Evolutionary conservation across 2,797 vertebrate genomes (phyloP), one percentile per base, ranked within the genome.

Genomic region (Clarias laeviceps): DNA sequence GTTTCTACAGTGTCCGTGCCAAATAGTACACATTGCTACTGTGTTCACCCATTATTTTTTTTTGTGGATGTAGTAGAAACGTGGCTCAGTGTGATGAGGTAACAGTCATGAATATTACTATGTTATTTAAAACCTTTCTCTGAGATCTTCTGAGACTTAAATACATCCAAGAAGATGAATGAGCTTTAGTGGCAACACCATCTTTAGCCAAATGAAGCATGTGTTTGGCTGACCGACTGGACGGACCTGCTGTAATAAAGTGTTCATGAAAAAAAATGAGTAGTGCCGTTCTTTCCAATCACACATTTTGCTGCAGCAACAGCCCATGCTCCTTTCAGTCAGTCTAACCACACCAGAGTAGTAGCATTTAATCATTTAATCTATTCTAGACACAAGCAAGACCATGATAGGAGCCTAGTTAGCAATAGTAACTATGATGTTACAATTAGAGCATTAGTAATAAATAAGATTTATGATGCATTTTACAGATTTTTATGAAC

Each of bases 141-240:
- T 84, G 82, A 88, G 90, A 89, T 90, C 64, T 86, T 85, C 82
- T 82, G 65, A 81, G 80, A 68, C 87, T 88, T 2, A 88, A 89
- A 88, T 27, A 24, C 64, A 68, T 83, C 32, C 22, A 61, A 62
- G 37, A 45, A 61, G 34, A 65, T 56, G 62, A 76, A 14, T 32
- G 29, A 61, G 11, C 68, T 72, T 11, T 68, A 82, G 62, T 45
- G 79, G n/a, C 70, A 27, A 54, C 72, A 77, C 20, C 18, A 27
- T 78, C 45, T 32, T 82, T 29, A 77, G 40, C 59, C 27, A 78
- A 86, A 62, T 24, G 34, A 77, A 77, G 72, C 72, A 73, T 69
- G 29, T 34, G 45, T 65, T 50, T 74, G 40, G 61, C 45, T 77
- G 61, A 77, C 45, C 20, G 14, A 24, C 70, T 73, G n/a, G 45